Base-by-base conservation (phyloP, 2,797 vertebrate genomes). In the Amazona finschi region DNA sequence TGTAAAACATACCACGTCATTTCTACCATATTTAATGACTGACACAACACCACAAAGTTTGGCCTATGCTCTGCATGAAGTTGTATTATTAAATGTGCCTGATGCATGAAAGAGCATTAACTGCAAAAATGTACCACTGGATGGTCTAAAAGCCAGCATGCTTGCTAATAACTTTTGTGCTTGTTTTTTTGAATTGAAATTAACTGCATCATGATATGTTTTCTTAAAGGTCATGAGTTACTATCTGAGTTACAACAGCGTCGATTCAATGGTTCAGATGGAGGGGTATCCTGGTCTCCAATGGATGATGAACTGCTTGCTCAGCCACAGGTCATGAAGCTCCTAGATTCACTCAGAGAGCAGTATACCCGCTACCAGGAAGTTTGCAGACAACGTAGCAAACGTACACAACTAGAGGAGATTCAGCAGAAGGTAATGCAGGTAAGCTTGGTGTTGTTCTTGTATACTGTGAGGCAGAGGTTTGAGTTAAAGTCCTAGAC, bases 361-460 rank as follows among this genome's bases (percentile, higher is more conserved):
- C 99, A 99, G 61, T 99, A 99, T 91, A 99, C 99, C 2, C 98
- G 98, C 77, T 99, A 99, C 97, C 99, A 99, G 97, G 99, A 99
- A 94, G 98, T 99, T 16, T 99, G 99, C 92, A 97, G 99, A 28
- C 99, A 99, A 66, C 98, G 99, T 27, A 99, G 98, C 97, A 99
- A 99, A 49, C 99, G 99, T 78, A 99, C 98, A 1, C 99, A 99
- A 94, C 98, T 99, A 2, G 99, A 99, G 81, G 99, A 99, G 96
- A 99, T 99, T 93, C 99, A 99, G 28, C 98, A 99, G 98, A 99
- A 99, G 95, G 99, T 99, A 96, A 99, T 99, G 99, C 99, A 99
- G 99, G 99, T 99, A 98, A 92, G 97, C 85, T 49, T 27, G 64
- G 38, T 66, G 49, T 21, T 72, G 15, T 9, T 84, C 65, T 60